phyloP scores from a whole-genome alignment of 2,113 vertebrate genomes.

The Pao palembangensis region DNA sequence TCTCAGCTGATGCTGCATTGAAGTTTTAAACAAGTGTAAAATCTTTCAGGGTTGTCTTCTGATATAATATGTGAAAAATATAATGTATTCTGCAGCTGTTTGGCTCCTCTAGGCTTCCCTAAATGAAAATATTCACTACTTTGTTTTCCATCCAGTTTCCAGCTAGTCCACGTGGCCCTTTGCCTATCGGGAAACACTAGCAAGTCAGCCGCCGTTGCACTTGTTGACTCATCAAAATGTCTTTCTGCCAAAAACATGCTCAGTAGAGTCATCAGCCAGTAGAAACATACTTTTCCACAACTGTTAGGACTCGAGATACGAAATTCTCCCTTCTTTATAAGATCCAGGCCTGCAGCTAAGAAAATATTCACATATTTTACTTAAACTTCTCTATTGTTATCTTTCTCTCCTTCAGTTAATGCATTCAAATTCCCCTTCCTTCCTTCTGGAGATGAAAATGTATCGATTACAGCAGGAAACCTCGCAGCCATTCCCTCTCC shows the following conservation, averaged over 20 bases:
- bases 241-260: conserved; percentile 9
- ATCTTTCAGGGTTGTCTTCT: too few relatives aligned
- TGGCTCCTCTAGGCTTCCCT: too few relatives aligned
- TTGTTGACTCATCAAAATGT: conserved; percentile 3
- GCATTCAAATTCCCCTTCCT: neutral
- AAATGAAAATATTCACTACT: neutral
- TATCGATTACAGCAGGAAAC: neutral
- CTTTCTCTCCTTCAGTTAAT: neutral
- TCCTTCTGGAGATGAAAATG: neutral
- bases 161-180: neutral
- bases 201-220: conserved; percentile 20
- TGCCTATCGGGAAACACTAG: conserved; percentile 2
- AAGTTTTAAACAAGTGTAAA: too few relatives aligned
- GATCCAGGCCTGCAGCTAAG: too few relatives aligned
- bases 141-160: neutral
- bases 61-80: too few relatives aligned
- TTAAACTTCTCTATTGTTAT: neutral
- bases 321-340: too few relatives aligned
- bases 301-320: too few relatives aligned
- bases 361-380: neutral
- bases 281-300: neutral
- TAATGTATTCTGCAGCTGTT: too few relatives aligned
- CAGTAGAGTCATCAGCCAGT: neutral
- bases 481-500: too few relatives aligned
- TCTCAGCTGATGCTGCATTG: too few relatives aligned